Conservation (phyloP, 2,113 vertebrate species). For the Dermatemys mawii region DNA sequence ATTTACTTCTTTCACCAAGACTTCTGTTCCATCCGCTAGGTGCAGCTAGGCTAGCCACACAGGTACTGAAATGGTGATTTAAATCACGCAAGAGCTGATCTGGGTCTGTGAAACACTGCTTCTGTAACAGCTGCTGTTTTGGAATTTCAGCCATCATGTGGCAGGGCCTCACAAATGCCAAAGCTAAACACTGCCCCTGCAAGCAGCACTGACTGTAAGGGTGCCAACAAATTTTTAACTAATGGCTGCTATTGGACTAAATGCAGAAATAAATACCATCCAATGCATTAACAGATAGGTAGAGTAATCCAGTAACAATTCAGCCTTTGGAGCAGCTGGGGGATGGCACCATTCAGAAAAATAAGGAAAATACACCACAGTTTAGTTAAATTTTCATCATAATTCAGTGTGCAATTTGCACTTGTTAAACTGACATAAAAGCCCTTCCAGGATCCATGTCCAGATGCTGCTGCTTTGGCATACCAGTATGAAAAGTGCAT, state of each 20-base stretch:
- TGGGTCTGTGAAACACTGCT: not conserved
- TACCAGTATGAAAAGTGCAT: too few relatives aligned
- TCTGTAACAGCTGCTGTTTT: accelerated
- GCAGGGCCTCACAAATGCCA: too few relatives aligned
- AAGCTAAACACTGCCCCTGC: not conserved
- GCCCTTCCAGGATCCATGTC: not conserved
- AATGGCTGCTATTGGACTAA: not conserved
- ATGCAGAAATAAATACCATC: not conserved
- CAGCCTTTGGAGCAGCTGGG: not conserved
- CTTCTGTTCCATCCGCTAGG: not conserved
- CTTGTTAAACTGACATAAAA: not conserved
- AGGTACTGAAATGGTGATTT: not conserved
- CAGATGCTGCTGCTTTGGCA: too few relatives aligned
- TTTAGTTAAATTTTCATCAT: accelerated
- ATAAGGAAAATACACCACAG: accelerated
- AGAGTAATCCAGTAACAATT: not conserved
- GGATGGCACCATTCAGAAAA: accelerated
- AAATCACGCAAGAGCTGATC: not conserved
- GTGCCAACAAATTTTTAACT: not conserved
- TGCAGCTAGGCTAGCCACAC: not conserved
- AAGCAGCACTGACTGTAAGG: not conserved
- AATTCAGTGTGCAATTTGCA: not conserved
- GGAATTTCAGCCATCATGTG: not conserved
- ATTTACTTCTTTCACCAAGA: not conserved
- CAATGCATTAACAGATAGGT: not conserved